Percentiles rank a stretch among this genome's conserved stretches.
Conservation (phyloP, 2,888 invertebrate genomes). For the Pimpla rufipes region DNA sequence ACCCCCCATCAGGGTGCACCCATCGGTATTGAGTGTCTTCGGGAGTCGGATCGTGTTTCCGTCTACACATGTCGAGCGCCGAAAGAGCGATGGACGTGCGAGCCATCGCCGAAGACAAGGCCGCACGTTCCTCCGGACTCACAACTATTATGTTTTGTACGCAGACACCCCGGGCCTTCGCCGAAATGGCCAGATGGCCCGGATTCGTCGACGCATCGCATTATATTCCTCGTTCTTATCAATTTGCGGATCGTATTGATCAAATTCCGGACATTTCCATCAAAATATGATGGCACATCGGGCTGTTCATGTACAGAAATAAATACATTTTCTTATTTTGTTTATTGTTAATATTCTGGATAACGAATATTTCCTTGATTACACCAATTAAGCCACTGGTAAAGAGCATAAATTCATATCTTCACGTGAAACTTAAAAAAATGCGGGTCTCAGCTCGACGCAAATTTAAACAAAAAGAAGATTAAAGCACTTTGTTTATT, state of each 20-base stretch:
- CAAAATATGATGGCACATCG: neutral
- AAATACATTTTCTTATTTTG: neutral
- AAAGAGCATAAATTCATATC: no score
- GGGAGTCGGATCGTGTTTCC: constrained; percentile 80
- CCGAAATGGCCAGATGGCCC: constrained; percentile 67
- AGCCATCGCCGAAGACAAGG: constrained; percentile 73
- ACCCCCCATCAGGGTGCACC: constrained; percentile 35
- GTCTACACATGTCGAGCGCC: constrained; percentile 79
- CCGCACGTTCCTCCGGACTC: constrained; percentile 16
- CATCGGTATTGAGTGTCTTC: constrained; percentile 65
- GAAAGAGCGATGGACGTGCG: constrained; percentile 74
- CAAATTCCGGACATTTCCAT: constrained; percentile 4
- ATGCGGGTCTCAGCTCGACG: no score
- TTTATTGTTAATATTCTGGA: neutral
- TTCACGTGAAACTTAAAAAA: no score
- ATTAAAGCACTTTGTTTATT: neutral
- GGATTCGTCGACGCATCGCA: constrained; percentile 61
- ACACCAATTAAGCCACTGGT: no score
- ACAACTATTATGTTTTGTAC: neutral
- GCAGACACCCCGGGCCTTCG: constrained; percentile 52
- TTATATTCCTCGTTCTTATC: constrained; percentile 51
- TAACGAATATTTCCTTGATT: neutral
- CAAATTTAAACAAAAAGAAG: no score
- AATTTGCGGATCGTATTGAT: constrained; percentile 44
- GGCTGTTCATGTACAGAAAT: neutral